Base-by-base conservation (phyloP, 2,888 invertebrate species). In the Carterocephalus palaemon region DNA sequence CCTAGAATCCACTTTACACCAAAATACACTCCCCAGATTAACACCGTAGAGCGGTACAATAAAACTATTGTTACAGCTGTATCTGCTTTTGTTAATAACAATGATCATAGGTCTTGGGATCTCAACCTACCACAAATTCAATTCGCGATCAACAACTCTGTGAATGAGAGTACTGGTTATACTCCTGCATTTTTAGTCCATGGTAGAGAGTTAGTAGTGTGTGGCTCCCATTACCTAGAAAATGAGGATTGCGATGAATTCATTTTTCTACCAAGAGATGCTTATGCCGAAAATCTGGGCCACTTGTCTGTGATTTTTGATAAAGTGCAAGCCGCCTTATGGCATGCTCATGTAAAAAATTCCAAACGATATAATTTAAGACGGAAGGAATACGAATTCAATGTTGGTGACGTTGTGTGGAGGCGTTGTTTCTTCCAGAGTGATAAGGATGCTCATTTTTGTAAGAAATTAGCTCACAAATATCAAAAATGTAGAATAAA, bases 401-500 rank as follows among this genome's bases (percentile, higher is more conserved):
- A 56, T 6, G 43, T 55, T 1, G 54, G 57, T 3, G 57, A 58
- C 17, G 22, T 49, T 1, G 58, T 58, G 7, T 38, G 31, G 38
- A 45, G 34, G 12, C 40, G 42, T 4, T 36, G 38, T 3, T 50
- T 38, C 9, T 26, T 36, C 1, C 31, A 8, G n/a, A 48, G 48
- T 22, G 39, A 49, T 7, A 38, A 38, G 8, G 47, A 39, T 10
- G 34, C 40, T 4, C 38, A 40, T 3, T 49, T 41, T 9, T 33
- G 23, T 8, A 39, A 39, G 7, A 52, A 52, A 36, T 23, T 50
- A 16, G 48, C 48, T 1, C 48, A 46, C 3, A 48, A 42, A 12
- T 51, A 26, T 17, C 23, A 39, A 2, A 46, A 39, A 24, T 43
- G 46, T 41, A 41, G 9, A 26, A 46, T 36, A 39, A 48, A 32